These are phyloP conservation scores for Indicator indicator DNA, from an alignment of 2,113 vertebrate species.

Conservation along the genomic window DNA sequence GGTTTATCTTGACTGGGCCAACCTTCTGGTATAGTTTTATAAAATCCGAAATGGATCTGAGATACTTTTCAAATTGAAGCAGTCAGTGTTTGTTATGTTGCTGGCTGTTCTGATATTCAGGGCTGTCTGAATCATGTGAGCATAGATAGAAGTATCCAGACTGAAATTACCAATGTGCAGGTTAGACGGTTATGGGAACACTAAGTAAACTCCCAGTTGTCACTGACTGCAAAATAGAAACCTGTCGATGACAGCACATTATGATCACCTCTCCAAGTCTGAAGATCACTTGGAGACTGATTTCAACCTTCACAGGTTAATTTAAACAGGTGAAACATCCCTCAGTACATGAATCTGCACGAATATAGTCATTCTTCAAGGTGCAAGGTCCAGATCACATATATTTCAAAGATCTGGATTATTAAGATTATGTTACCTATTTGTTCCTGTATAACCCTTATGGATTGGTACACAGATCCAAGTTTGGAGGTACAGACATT, in stretches of 20 bases:
- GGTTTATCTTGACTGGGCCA: background rate
- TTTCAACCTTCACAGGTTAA: background rate
- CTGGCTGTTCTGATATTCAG: constrained; percentile 24
- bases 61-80: background rate
- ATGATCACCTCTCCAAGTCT: background rate
- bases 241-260: background rate
- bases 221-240: background rate
- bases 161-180: background rate
- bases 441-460: background rate
- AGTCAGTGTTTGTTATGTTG: background rate
- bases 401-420: background rate
- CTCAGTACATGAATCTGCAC: background rate
- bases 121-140: background rate
- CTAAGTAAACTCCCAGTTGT: background rate
- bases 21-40: background rate
- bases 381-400: background rate
- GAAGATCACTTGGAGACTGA: background rate
- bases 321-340: background rate
- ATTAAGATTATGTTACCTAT: background rate
- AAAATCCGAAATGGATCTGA: background rate
- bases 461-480: background rate
- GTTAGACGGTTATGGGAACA: constrained; percentile 23
- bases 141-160: background rate
- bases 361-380: background rate
- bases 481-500: background rate